phyloP scores from a whole-genome alignment of 2,113 vertebrate species.

The Epinephelus lanceolatus region DNA sequence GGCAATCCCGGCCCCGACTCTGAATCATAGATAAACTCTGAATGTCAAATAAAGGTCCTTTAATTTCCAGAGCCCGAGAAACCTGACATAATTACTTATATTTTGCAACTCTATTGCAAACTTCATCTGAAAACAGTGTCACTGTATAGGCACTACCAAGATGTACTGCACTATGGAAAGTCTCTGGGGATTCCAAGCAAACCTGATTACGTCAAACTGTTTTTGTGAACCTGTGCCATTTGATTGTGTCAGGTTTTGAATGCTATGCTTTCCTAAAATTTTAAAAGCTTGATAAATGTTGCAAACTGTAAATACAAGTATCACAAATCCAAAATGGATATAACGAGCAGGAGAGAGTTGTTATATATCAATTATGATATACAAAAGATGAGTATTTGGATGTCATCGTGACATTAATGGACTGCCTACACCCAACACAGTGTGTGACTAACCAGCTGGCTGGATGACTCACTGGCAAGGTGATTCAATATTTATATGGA shows the following conservation, averaged over 20 bases:
- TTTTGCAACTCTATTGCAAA: not conserved
- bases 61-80: not conserved
- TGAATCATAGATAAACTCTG: too few relatives aligned
- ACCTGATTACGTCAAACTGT: not conserved
- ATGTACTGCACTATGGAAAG: not conserved
- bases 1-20: too few relatives aligned
- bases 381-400: not conserved
- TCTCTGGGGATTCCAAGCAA: not conserved
- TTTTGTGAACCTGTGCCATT: not conserved
- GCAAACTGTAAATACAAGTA: not conserved
- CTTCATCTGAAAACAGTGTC: not conserved
- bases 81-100: not conserved
- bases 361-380: not conserved
- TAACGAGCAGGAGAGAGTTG: not conserved
- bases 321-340: not conserved
- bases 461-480: constrained; percentile 24
- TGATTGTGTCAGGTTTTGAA: not conserved
- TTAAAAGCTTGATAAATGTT: not conserved
- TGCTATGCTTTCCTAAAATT: not conserved
- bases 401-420: not conserved
- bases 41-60: not conserved
- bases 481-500: constrained; percentile 25
- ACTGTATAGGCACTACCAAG: not conserved
- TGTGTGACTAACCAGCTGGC: constrained; percentile 13
- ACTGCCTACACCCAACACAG: not conserved